These are phyloP conservation scores for Acholoe squamosa DNA, from an alignment of 2,888 invertebrate genomes.

Conservation along the genomic window DNA sequence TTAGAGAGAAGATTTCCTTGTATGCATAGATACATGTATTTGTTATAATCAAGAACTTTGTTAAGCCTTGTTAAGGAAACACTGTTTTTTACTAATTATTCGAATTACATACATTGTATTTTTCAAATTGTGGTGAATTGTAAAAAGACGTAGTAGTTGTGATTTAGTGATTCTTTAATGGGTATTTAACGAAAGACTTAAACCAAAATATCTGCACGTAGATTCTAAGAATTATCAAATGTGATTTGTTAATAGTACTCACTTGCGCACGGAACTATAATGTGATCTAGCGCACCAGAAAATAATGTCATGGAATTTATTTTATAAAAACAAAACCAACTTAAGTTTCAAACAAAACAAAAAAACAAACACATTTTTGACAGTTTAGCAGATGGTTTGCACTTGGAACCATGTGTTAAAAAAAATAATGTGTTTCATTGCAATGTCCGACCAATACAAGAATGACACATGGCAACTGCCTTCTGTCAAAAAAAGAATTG, in stretches of 20 bases:
- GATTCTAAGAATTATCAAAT: background rate
- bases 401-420: background rate
- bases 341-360: background rate
- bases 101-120: background rate
- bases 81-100: background rate
- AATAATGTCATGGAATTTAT: background rate
- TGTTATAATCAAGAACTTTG: slow-evolving; percentile 16
- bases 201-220: background rate
- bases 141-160: background rate
- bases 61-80: slow-evolving; percentile 11
- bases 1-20: too few relatives aligned
- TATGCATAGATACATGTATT: background rate
- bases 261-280: background rate
- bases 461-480: slow-evolving; percentile 1
- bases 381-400: background rate
- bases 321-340: background rate
- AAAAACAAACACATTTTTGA: too few relatives aligned
- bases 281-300: slow-evolving; percentile 22
- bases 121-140: background rate
- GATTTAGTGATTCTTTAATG: background rate
- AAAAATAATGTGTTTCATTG: background rate
- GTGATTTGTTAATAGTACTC: slow-evolving; percentile 17
- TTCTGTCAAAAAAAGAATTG: slow-evolving; percentile 2
- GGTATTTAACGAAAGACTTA: background rate
- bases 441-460: slow-evolving; percentile 35